A percentile compares a stretch with the other conserved stretches of the same genome.
Conservation (phyloP, 2,888 invertebrate genomes). For the Heliconius hortense region DNA sequence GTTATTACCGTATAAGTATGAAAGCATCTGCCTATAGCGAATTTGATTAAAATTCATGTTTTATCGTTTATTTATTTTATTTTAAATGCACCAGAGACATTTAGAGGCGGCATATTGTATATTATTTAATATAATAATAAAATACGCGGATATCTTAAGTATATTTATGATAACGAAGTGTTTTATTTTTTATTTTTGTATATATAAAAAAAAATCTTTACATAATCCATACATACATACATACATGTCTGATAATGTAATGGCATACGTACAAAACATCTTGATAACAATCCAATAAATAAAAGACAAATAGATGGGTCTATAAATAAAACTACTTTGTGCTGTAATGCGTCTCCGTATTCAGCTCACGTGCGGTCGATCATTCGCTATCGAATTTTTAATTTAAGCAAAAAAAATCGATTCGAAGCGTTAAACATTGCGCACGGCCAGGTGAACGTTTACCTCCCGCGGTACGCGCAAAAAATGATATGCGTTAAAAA, state of each 20-base stretch:
- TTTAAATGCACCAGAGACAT: slow-evolving; percentile 39
- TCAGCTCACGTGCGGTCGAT: slow-evolving; percentile 61
- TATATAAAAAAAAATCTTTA: not conserved
- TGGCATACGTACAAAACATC: slow-evolving; percentile 17
- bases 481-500: slow-evolving; percentile 72
- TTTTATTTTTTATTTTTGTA: not conserved
- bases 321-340: slow-evolving; percentile 40
- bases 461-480: slow-evolving; percentile 65
- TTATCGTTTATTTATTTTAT: slow-evolving; percentile 57
- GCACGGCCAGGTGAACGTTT: slow-evolving; percentile 71
- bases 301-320: slow-evolving; percentile 32
- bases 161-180: not conserved
- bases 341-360: slow-evolving; percentile 44
- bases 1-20: slow-evolving; percentile 73
- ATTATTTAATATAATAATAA: not conserved
- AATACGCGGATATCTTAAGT: not conserved
- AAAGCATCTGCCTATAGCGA: slow-evolving; percentile 78
- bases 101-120: slow-evolving; percentile 37
- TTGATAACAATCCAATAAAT: slow-evolving; percentile 33
- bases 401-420: slow-evolving; percentile 65
- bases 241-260: not conserved
- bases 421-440: slow-evolving; percentile 63
- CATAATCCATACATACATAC: not conserved
- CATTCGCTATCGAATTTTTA: slow-evolving; percentile 71
- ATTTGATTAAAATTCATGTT: slow-evolving; percentile 81